phyloP scores from a whole-genome alignment of 2,888 invertebrate genomes.

The Pterostichus niger region DNA sequence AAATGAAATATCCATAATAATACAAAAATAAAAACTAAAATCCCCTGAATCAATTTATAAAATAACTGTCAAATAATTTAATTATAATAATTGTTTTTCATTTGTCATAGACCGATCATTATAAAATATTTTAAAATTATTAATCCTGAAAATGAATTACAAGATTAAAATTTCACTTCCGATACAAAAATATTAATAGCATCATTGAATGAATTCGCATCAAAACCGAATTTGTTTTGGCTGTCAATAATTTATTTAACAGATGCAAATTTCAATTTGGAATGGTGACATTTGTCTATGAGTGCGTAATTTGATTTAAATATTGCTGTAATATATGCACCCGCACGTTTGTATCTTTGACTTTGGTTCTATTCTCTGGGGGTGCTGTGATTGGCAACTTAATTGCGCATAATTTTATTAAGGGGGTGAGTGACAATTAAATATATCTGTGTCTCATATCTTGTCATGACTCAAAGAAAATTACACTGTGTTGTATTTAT shows the following conservation, averaged over 20 bases:
- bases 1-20: no score
- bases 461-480: slow-evolving; percentile 35
- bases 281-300: slow-evolving; percentile 25
- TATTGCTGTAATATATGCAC: slow-evolving; percentile 48
- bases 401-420: slow-evolving; percentile 35
- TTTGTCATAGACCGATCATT: background rate
- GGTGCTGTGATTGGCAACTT: slow-evolving; percentile 47
- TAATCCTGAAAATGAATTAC: background rate
- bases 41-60: background rate
- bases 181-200: background rate
- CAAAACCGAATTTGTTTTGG: background rate
- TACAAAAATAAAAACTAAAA: no score
- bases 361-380: background rate
- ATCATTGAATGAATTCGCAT: background rate
- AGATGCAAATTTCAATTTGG: slow-evolving; percentile 21
- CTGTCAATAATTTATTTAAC: slow-evolving; percentile 28
- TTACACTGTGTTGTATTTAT: slow-evolving; percentile 4
- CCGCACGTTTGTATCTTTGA: slow-evolving; percentile 37
- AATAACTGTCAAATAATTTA: background rate
- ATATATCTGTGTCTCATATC: slow-evolving; percentile 30
- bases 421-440: slow-evolving; percentile 23
- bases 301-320: slow-evolving; percentile 41
- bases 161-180: slow-evolving; percentile 19
- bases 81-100: background rate
- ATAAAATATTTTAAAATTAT: background rate